Evolutionary conservation across 1,140 invertebrate genomes (phyloP).

Genomic region (Cyclargus thomasi): DNA sequence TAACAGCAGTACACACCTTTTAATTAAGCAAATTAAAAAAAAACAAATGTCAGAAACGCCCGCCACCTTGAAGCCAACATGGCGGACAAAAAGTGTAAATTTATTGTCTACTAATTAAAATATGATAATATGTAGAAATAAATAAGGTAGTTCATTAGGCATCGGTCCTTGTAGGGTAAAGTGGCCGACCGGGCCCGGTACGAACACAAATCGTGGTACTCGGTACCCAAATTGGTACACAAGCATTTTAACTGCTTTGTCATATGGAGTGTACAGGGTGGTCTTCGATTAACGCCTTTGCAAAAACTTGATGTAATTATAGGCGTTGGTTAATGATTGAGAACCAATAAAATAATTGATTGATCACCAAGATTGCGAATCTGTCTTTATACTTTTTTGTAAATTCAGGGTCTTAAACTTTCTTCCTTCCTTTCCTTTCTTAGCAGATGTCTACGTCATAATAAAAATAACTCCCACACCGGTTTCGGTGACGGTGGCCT

Average conservation of each 20-base stretch:
- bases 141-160: slow-evolving; percentile 26
- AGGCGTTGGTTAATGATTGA: too few relatives aligned
- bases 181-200: slow-evolving; percentile 11
- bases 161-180: slow-evolving; percentile 28
- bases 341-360: too few relatives aligned
- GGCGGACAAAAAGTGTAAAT: not conserved
- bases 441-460: too few relatives aligned
- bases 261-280: slow-evolving; percentile 29
- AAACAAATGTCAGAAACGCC: not conserved
- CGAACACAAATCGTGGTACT: slow-evolving; percentile 37
- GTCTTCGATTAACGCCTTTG: not conserved
- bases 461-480: too few relatives aligned
- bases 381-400: too few relatives aligned
- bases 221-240: slow-evolving; percentile 32
- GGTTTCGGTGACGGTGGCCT: too few relatives aligned
- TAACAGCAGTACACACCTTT: not conserved
- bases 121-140: slow-evolving; percentile 10
- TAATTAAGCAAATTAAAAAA: not conserved
- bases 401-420: too few relatives aligned
- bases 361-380: too few relatives aligned
- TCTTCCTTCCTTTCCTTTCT: too few relatives aligned
- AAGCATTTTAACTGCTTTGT: slow-evolving; percentile 41
- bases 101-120: slow-evolving; percentile 4
- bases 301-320: too few relatives aligned
- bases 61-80: slow-evolving; percentile 4